A percentile compares a stretch with the other conserved stretches of the same genome.
Evolutionary conservation across 2,797 vertebrate genomes (phyloP).

Genomic region (Phrynocephalus forsythii): DNA sequence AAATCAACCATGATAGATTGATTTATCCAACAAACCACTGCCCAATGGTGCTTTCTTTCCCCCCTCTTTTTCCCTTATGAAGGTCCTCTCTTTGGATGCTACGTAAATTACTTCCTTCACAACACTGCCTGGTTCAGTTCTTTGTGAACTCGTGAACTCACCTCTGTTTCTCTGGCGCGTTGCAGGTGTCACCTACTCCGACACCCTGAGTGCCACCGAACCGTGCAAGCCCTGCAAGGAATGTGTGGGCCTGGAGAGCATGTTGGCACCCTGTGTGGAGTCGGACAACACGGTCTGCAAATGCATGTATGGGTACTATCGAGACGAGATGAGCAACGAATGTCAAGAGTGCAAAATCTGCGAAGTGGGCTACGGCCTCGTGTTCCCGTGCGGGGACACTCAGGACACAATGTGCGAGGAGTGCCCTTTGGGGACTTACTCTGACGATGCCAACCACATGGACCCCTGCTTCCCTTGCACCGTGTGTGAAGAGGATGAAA

Average conservation of each 20-base stretch:
- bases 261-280: conserved; percentile 93
- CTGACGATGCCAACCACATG: conserved; percentile 89
- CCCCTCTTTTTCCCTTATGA: no score
- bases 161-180: neutral
- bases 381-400: conserved; percentile 79
- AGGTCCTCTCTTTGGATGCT: no score
- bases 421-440: conserved; percentile 89
- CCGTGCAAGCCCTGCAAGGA: conserved; percentile 86
- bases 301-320: conserved; percentile 90
- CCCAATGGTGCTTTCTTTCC: no score
- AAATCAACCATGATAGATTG: no score
- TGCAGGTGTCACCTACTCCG: conserved; percentile 93
- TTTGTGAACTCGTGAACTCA: neutral
- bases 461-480: conserved; percentile 97
- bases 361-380: conserved; percentile 85
- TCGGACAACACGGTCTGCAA: conserved; percentile 90
- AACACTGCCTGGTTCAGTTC: neutral
- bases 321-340: conserved; percentile 50
- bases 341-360: conserved; percentile 88
- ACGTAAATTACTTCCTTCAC: no score
- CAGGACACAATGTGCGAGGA: conserved; percentile 91
- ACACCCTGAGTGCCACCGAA: conserved; percentile 88
- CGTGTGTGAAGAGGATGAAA: conserved; percentile 88
- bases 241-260: conserved; percentile 89
- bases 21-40: no score